Percentiles rank a stretch among this genome's conserved stretches.
Evolutionary conservation across 2,113 vertebrate species (phyloP).

Genomic region (Progne subis): DNA sequence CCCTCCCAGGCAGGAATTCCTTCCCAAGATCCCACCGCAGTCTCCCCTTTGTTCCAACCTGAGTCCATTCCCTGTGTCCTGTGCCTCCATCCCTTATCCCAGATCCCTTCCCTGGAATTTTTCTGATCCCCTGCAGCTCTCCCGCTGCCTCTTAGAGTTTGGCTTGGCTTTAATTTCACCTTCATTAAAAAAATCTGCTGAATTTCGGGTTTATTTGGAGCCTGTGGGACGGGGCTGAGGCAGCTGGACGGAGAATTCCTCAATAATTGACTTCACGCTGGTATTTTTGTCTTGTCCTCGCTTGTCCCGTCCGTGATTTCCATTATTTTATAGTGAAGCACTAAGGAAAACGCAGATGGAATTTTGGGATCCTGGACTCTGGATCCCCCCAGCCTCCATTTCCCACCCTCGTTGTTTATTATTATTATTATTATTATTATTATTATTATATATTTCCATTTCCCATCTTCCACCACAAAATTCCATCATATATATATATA

Average conservation of each 20-base stretch:
- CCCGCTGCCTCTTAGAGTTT: neutral
- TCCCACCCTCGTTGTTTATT: no score
- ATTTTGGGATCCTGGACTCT: neutral
- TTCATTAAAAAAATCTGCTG: neutral
- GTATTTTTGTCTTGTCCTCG: neutral
- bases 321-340: neutral
- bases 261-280: neutral
- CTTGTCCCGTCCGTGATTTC: neutral
- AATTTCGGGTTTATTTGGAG: neutral
- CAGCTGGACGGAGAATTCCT: neutral
- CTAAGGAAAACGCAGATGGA: accelerated
- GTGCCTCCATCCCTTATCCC: neutral
- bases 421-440: no score
- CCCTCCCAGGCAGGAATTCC: neutral
- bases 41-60: neutral
- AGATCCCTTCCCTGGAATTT: neutral
- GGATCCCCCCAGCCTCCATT: neutral
- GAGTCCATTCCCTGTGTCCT: neutral
- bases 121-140: neutral
- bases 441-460: no score
- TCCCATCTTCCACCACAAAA: no score
- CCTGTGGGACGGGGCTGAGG: neutral
- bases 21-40: neutral
- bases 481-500: no score
- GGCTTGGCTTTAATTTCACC: neutral